phyloP scores from a whole-genome alignment of 2,113 vertebrate genomes.

The Brachypteracias leptosomus region DNA sequence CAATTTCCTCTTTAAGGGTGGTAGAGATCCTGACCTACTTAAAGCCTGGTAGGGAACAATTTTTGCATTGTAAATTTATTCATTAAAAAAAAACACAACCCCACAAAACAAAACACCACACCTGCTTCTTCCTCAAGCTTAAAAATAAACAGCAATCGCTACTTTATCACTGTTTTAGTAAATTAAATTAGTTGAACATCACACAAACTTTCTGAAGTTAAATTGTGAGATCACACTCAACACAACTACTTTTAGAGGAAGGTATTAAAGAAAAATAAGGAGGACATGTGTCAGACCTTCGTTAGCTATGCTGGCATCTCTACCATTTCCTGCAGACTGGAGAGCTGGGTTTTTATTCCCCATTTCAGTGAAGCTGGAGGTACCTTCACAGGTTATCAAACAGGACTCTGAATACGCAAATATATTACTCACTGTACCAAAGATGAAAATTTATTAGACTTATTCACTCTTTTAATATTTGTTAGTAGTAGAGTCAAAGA shows the following conservation, averaged over 20 bases:
- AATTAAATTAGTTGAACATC: not conserved
- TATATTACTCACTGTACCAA: not conserved
- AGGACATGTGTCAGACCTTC: not conserved
- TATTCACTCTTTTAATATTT: not conserved
- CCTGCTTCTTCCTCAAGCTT: not conserved
- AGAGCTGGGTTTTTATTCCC: not conserved
- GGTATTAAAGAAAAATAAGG: not conserved
- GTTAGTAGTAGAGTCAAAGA: not conserved
- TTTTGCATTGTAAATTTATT: not conserved
- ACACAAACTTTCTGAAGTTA: not conserved
- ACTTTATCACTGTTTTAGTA: not conserved
- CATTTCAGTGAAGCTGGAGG: not conserved
- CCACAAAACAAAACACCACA: not conserved
- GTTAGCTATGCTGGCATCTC: not conserved
- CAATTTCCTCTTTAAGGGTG: not conserved
- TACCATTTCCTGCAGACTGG: not conserved
- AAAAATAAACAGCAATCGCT: not conserved
- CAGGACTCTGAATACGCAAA: not conserved
- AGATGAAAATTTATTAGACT: fast-evolving
- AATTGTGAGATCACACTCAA: not conserved
- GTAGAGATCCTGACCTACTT: not conserved
- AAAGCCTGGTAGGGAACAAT: not conserved
- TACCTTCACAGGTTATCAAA: not conserved
- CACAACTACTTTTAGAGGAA: not conserved
- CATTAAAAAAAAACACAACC: not conserved